Conservation (phyloP, 2,113 vertebrate genomes). For the Onychostruthus taczanowskii region DNA sequence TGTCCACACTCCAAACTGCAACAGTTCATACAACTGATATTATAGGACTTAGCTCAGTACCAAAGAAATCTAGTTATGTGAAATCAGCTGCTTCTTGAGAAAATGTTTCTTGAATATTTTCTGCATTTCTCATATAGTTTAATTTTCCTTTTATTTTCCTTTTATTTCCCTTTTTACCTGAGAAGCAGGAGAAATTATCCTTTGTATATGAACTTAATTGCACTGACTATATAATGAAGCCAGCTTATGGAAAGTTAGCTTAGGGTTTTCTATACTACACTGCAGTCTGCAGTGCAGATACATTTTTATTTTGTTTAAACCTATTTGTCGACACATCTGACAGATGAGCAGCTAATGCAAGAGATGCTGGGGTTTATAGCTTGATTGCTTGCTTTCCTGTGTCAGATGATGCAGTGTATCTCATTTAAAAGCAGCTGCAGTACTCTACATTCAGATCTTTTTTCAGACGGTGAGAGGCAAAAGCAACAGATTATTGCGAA, state of each 20-base stretch:
- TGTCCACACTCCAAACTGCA: background rate
- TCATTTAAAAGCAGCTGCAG: constrained; percentile 63
- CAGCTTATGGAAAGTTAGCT: background rate
- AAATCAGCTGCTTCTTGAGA: background rate
- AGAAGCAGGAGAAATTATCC: background rate
- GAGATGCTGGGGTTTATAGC: background rate
- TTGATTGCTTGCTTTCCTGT: constrained; percentile 48
- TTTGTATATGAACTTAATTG: background rate
- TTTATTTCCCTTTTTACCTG: background rate
- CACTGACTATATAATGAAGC: background rate
- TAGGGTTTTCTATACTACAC: background rate
- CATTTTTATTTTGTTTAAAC: background rate
- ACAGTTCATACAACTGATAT: background rate
- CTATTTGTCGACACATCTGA: background rate
- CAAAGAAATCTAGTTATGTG: background rate
- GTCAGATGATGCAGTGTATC: constrained; percentile 69
- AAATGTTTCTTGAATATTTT: constrained; percentile 23
- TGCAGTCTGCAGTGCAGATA: constrained; percentile 12
- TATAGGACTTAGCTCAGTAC: background rate
- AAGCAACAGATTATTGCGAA: constrained; percentile 73
- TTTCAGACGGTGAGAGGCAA: constrained; percentile 73
- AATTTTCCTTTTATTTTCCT: background rate
- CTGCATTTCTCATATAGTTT: constrained; percentile 1
- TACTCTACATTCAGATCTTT: constrained; percentile 59
- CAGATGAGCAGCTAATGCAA: constrained; percentile 23